phyloP scores from a whole-genome alignment of 2,113 vertebrate species.

The Cromileptes altivelis region DNA sequence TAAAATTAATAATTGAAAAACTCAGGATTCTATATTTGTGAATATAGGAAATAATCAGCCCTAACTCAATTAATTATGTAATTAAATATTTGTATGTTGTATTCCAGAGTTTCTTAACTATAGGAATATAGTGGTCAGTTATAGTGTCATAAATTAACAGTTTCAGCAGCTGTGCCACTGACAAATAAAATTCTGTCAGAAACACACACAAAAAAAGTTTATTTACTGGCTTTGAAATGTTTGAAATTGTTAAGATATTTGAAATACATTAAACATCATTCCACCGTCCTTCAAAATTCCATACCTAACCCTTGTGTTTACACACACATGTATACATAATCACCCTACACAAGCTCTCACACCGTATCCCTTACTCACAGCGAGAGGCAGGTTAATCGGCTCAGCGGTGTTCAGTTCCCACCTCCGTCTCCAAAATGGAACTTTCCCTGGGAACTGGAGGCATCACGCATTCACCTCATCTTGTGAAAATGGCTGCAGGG shows the following conservation, averaged over 20 bases:
- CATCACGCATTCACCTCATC: constrained; percentile 32
- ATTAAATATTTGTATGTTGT: not conserved
- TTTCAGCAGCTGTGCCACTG: not conserved
- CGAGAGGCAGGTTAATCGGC: constrained; percentile 44
- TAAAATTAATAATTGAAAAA: not conserved
- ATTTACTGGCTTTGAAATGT: not conserved
- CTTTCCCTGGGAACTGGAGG: constrained; percentile 60
- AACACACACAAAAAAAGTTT: not conserved
- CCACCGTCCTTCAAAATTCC: not conserved
- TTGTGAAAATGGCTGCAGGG: constrained; percentile 59
- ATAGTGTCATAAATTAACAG: not conserved
- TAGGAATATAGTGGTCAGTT: not conserved
- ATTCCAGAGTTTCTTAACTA: no score
- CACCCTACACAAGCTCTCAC: constrained; percentile 6
- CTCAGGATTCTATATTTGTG: not conserved
- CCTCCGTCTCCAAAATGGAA: constrained; percentile 44
- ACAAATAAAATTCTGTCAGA: not conserved
- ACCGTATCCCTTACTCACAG: constrained; percentile 4
- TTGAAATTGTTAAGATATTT: not conserved
- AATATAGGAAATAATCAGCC: not conserved
- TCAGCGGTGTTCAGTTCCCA: constrained; percentile 63
- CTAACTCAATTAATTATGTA: not conserved
- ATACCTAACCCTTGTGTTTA: not conserved
- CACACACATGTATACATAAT: constrained; percentile 16
- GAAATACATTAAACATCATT: not conserved